A percentile compares a stretch with the other conserved stretches of the same genome.
phyloP scores from a whole-genome alignment of 2,113 vertebrate genomes.

The Alethe castanea region DNA sequence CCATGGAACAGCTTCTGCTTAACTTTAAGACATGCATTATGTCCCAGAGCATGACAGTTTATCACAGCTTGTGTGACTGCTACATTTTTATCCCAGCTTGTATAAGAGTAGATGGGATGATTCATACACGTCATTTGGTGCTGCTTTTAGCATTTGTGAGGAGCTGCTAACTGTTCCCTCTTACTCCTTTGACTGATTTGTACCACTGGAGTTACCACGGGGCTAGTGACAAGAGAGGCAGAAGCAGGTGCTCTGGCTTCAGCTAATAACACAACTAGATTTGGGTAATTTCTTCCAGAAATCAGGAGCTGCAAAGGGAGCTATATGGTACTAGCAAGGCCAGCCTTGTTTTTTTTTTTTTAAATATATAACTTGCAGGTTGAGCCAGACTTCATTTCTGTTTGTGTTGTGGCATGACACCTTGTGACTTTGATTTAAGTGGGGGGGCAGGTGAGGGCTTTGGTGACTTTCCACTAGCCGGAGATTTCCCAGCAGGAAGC shows the following conservation, averaged over 20 bases:
- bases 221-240: not conserved
- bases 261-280: not conserved
- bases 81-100: constrained; percentile 14
- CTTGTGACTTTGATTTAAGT: not conserved
- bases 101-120: not conserved
- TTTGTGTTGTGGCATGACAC: not conserved
- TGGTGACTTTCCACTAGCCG: not conserved
- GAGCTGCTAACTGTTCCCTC: not conserved
- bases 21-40: not conserved
- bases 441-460: not conserved
- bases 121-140: constrained; percentile 19
- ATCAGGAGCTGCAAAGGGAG: not conserved
- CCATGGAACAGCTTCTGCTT: not conserved
- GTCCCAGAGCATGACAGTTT: not conserved
- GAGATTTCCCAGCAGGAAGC: not conserved
- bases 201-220: not conserved
- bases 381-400: not conserved
- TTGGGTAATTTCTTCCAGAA: not conserved
- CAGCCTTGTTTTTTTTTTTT: not conserved
- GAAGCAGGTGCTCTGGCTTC: not conserved
- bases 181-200: not conserved
- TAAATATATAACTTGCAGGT: not conserved
- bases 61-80: not conserved
- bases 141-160: constrained; percentile 26
- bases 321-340: not conserved